A percentile compares a stretch with the other conserved stretches of the same genome.
phyloP scores from a whole-genome alignment of 2,888 invertebrate genomes.

The Andricus quercusramuli region DNA sequence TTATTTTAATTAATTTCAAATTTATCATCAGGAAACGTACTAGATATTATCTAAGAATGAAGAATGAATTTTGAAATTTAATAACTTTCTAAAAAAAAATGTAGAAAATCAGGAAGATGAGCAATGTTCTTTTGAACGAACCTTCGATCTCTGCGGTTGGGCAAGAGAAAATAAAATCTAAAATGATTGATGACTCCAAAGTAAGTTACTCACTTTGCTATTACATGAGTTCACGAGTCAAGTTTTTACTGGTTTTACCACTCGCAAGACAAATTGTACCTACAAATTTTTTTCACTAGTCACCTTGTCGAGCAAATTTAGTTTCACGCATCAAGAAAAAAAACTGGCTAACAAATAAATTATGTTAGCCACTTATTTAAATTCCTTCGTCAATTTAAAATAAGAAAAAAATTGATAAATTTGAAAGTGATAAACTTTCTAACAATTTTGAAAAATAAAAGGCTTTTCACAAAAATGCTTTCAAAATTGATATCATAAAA shows the following conservation, averaged over 20 bases:
- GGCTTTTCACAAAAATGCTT: background rate
- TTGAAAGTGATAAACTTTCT: no score
- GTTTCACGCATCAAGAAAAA: conserved; percentile 6
- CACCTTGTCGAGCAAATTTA: conserved; percentile 1
- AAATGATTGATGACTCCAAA: no score
- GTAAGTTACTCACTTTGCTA: background rate
- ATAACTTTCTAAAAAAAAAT: no score
- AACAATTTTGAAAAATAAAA: background rate
- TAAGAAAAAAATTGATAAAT: background rate
- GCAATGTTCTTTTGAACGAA: no score
- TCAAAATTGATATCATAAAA: background rate
- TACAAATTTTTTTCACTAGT: background rate
- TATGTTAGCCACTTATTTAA: background rate
- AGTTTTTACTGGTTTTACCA: background rate
- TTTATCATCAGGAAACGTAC: no score
- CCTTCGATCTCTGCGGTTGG: no score
- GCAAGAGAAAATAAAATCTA: no score
- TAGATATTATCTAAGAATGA: no score
- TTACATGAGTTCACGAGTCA: background rate
- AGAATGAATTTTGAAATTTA: no score
- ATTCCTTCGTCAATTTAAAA: background rate
- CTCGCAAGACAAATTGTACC: background rate
- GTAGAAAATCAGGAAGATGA: no score
- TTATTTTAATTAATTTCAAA: no score
- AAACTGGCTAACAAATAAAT: background rate